A percentile compares a stretch with the other conserved stretches of the same genome.
phyloP scores from a whole-genome alignment of 2,888 invertebrate genomes.

The Nomada lathburiana region DNA sequence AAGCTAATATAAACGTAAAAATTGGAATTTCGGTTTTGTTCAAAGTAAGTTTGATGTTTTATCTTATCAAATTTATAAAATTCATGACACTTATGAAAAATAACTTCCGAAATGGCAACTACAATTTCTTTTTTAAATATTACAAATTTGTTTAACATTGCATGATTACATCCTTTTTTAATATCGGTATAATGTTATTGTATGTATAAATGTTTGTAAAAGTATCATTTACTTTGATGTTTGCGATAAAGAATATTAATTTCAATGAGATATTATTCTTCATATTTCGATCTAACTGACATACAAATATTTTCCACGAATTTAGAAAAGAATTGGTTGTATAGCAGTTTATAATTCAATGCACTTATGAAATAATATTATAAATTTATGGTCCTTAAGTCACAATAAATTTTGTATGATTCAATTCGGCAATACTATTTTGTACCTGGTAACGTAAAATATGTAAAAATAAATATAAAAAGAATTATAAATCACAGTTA shows the following conservation, averaged over 20 bases:
- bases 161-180: slow-evolving; percentile 46
- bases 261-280: slow-evolving; percentile 49
- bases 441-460: slow-evolving; percentile 55
- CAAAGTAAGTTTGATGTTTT: slow-evolving; percentile 25
- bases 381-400: slow-evolving; percentile 53
- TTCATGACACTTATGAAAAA: slow-evolving; percentile 19
- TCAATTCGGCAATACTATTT: slow-evolving; percentile 47
- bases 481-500: slow-evolving; percentile 65
- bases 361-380: slow-evolving; percentile 55
- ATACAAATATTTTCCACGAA: slow-evolving; percentile 49
- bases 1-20: slow-evolving; percentile 15
- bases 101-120: slow-evolving; percentile 21
- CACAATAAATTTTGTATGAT: slow-evolving; percentile 51
- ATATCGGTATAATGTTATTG: slow-evolving; percentile 50
- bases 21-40: slow-evolving; percentile 18
- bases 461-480: slow-evolving; percentile 66
- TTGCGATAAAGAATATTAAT: slow-evolving; percentile 44
- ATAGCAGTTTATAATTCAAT: slow-evolving; percentile 40
- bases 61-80: slow-evolving; percentile 43
- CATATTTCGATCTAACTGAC: slow-evolving; percentile 40
- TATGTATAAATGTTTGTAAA: slow-evolving; percentile 62
- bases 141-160: slow-evolving; percentile 47
- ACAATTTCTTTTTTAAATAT: slow-evolving; percentile 30
- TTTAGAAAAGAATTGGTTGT: slow-evolving; percentile 44
- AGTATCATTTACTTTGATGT: slow-evolving; percentile 65